phyloP scores from a whole-genome alignment of 2,888 invertebrate species.

The Desoria tigrina region DNA sequence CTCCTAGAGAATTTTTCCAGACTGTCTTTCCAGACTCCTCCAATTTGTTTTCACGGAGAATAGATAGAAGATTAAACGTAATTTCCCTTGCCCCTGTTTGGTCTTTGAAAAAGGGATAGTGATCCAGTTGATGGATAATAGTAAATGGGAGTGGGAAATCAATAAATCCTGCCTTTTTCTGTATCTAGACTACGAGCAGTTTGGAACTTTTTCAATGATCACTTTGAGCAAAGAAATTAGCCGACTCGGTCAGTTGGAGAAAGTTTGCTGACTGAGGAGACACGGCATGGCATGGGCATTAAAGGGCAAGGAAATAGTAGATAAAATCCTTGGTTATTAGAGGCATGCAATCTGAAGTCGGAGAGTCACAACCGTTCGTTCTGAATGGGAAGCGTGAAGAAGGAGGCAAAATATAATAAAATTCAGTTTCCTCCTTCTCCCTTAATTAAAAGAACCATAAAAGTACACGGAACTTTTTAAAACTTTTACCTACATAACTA shows the following conservation, averaged over 20 bases:
- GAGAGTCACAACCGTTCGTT: not conserved
- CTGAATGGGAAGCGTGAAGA: slow-evolving; percentile 9
- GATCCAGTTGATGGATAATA: no score
- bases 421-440: slow-evolving; percentile 14
- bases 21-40: no score
- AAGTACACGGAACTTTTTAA: slow-evolving; percentile 16
- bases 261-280: slow-evolving; percentile 11
- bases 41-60: no score
- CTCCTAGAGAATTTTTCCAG: no score
- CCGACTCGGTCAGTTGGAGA: slow-evolving; percentile 16
- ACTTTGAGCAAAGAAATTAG: slow-evolving; percentile 21
- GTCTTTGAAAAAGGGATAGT: no score
- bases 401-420: slow-evolving; percentile 15
- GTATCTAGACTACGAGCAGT: not conserved
- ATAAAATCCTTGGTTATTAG: slow-evolving; percentile 11
- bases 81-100: no score
- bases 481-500: not conserved
- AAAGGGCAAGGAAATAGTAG: not conserved
- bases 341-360: slow-evolving; percentile 5
- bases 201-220: slow-evolving; percentile 23
- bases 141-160: no score
- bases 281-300: slow-evolving; percentile 7
- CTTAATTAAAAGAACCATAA: slow-evolving; percentile 20
- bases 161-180: no score
- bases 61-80: no score